These are phyloP conservation scores for Heptranchias perlo DNA, from an alignment of 2,113 vertebrate genomes.

Conservation along the genomic window DNA sequence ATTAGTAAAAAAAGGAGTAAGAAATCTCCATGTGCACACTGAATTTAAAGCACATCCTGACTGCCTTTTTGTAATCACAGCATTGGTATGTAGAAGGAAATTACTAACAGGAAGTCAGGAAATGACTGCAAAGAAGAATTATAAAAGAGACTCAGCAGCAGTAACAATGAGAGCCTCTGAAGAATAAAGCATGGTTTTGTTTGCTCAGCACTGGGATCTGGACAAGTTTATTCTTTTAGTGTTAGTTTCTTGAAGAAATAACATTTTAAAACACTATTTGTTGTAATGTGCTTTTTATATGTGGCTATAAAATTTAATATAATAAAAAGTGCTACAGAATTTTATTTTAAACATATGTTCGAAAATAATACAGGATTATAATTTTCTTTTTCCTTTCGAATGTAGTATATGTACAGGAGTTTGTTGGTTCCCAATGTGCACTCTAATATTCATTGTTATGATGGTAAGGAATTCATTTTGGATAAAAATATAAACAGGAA, in stretches of 20 bases:
- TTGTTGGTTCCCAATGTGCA: neutral
- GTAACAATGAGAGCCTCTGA: neutral
- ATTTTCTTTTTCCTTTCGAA: neutral
- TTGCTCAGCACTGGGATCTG: neutral
- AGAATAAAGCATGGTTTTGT: neutral
- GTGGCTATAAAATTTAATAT: neutral
- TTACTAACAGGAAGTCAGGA: slow-evolving; percentile 29
- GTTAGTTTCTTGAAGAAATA: neutral
- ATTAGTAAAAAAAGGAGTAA: neutral
- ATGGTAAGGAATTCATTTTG: neutral
- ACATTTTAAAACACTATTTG: neutral
- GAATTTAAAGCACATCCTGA: slow-evolving; percentile 2
- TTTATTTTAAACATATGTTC: neutral
- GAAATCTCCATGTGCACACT: too few species aligned
- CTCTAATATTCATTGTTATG: neutral
- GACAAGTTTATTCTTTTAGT: neutral
- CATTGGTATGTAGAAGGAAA: slow-evolving; percentile 17
- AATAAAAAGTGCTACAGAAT: neutral
- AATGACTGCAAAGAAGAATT: slow-evolving; percentile 31
- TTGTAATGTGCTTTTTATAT: neutral
- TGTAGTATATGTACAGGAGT: neutral
- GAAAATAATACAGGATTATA: neutral
- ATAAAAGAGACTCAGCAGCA: slow-evolving; percentile 9
- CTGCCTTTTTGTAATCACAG: neutral
- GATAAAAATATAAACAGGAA: neutral